Conservation (phyloP, 2,888 invertebrate species). For the Caenorhabditis sinica region DNA sequence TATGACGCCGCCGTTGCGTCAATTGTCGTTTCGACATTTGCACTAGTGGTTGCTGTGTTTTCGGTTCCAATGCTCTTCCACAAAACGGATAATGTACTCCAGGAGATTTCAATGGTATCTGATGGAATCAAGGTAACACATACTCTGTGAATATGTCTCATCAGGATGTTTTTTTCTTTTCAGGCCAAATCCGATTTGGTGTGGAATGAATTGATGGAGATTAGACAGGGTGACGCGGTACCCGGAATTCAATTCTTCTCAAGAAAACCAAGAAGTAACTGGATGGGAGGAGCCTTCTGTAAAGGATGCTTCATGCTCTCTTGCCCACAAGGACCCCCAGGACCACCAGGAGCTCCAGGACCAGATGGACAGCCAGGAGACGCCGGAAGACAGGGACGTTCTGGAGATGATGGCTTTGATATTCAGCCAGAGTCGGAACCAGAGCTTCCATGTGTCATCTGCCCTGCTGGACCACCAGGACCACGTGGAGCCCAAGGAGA, state of each 20-base stretch:
- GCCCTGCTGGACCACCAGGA: constrained; percentile 83
- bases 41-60: constrained; percentile 38
- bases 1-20: constrained; percentile 62
- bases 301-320: constrained; percentile 78
- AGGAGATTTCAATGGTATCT: constrained; percentile 58
- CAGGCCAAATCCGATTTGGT: constrained; percentile 63
- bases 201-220: constrained; percentile 67
- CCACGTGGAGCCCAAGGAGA: constrained; percentile 83
- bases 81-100: constrained; percentile 60
- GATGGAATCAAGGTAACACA: constrained; percentile 61
- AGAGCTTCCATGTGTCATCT: constrained; percentile 83
- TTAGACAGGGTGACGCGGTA: constrained; percentile 52
- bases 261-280: constrained; percentile 70
- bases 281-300: constrained; percentile 75
- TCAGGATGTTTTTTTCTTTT: constrained; percentile 22
- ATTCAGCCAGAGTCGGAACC: constrained; percentile 81
- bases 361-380: constrained; percentile 80
- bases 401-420: constrained; percentile 82
- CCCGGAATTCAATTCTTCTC: constrained; percentile 74
- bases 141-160: constrained; percentile 31
- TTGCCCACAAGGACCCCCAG: constrained; percentile 83
- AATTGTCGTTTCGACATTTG: constrained; percentile 54
- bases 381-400: constrained; percentile 75
- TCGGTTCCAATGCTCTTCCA: constrained; percentile 64
- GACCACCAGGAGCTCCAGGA: constrained; percentile 81